Evolutionary conservation across 1,140 invertebrate species (phyloP).

Genomic region (Dryas iulia): DNA sequence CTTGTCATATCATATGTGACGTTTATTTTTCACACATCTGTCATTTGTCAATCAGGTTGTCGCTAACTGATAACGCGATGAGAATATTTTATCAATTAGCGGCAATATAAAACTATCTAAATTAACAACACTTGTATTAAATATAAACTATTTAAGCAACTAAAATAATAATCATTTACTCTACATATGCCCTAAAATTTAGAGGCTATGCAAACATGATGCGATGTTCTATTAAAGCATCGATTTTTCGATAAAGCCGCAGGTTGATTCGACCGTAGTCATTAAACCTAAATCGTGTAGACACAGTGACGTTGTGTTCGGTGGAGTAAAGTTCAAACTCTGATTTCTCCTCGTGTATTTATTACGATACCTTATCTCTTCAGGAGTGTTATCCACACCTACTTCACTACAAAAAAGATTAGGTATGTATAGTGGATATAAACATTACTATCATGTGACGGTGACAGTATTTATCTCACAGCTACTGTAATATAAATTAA

Average conservation of each 20-base stretch:
- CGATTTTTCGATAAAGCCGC: slow-evolving; percentile 30
- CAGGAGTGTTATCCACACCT: neutral
- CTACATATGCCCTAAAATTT: slow-evolving; percentile 6
- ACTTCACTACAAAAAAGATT: neutral
- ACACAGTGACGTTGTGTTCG: slow-evolving; percentile 1
- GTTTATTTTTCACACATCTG: neutral
- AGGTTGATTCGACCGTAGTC: slow-evolving; percentile 18
- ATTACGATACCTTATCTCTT: neutral
- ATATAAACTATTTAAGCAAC: neutral
- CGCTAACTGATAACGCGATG: slow-evolving; percentile 12
- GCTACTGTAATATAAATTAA: neutral
- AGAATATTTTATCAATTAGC: neutral
- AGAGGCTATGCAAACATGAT: neutral
- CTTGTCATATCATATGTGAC: neutral
- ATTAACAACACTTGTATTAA: slow-evolving; percentile 1
- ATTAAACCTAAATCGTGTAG: slow-evolving; percentile 5
- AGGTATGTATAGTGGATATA: neutral
- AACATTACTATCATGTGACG: neutral
- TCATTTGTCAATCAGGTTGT: slow-evolving; percentile 1
- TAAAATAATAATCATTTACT: slow-evolving; percentile 1
- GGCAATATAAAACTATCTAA: slow-evolving; percentile 10
- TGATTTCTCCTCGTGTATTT: neutral
- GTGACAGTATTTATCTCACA: neutral
- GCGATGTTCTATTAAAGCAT: slow-evolving; percentile 23
- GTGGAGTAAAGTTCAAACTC: slow-evolving; percentile 16